These are phyloP conservation scores for Mastacembelus armatus DNA, from an alignment of 2,797 vertebrate genomes.

Conservation along the genomic window DNA sequence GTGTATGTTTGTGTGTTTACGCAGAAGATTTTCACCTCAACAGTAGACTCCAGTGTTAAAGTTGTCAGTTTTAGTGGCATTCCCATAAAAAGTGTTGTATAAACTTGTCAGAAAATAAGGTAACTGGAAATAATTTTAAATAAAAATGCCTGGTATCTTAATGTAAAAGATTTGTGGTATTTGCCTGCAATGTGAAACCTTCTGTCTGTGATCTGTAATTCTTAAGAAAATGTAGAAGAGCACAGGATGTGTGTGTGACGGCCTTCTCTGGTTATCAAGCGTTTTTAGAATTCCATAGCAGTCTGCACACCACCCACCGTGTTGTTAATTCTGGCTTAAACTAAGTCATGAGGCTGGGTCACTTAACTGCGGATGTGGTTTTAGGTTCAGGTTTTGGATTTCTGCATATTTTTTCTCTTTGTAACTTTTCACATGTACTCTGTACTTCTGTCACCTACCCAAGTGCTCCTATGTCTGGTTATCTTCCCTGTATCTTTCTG, in stretches of 20 bases:
- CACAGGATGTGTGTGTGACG: too few relatives aligned
- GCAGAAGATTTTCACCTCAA: too few relatives aligned
- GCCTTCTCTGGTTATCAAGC: too few relatives aligned
- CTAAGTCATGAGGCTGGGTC: conserved; percentile 40
- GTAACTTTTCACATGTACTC: neutral
- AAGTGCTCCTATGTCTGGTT: conserved; percentile 19
- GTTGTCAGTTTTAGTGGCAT: neutral
- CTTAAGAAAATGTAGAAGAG: neutral
- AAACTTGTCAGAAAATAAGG: too few relatives aligned
- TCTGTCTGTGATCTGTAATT: neutral
- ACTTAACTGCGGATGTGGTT: conserved; percentile 8
- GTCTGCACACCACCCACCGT: conserved; percentile 37
- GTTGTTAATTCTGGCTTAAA: conserved; percentile 52
- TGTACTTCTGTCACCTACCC: conserved; percentile 1
- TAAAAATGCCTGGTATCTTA: too few relatives aligned
- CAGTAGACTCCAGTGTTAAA: neutral
- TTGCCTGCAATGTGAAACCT: neutral
- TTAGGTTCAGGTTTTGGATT: neutral
- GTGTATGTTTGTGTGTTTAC: too few relatives aligned
- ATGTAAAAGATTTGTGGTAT: neutral
- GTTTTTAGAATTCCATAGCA: conserved; percentile 53
- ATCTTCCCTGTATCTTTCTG: conserved; percentile 30
- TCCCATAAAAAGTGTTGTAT: neutral
- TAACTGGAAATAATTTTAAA: too few relatives aligned
- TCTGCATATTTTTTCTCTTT: neutral